phyloP scores from a whole-genome alignment of 2,797 vertebrate species.

The Microctenopoma lineatum region DNA sequence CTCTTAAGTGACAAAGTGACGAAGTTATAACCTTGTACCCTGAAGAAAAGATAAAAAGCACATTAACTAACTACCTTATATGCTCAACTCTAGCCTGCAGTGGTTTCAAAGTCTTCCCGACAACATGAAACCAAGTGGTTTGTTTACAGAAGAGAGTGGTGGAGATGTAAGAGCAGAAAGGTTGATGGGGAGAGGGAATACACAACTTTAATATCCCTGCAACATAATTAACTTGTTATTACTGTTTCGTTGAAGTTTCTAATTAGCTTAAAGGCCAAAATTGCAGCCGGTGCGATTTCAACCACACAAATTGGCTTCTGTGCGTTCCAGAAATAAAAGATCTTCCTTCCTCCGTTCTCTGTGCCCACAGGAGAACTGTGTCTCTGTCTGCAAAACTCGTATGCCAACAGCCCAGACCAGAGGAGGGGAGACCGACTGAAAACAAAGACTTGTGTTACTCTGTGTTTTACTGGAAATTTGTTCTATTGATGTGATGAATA shows the following conservation, averaged over 20 bases:
- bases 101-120: slow-evolving; percentile 35
- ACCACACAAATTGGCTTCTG: slow-evolving; percentile 72
- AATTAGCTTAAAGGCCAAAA: slow-evolving; percentile 80
- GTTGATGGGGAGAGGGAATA: slow-evolving; percentile 53
- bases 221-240: slow-evolving; percentile 80
- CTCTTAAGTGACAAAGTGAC: no score
- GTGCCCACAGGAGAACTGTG: slow-evolving; percentile 41
- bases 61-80: slow-evolving; percentile 48
- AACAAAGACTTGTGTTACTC: slow-evolving; percentile 61
- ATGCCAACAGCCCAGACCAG: slow-evolving; percentile 13
- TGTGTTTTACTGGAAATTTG: slow-evolving; percentile 65
- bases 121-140: slow-evolving; percentile 12
- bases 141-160: slow-evolving; percentile 42
- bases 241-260: slow-evolving; percentile 75
- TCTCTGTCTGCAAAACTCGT: slow-evolving; percentile 29
- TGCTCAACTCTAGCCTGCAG: slow-evolving; percentile 26
- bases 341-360: slow-evolving; percentile 12
- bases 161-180: slow-evolving; percentile 47
- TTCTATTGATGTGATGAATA: slow-evolving; percentile 60
- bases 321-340: slow-evolving; percentile 64
- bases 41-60: slow-evolving; percentile 7
- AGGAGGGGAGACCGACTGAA: slow-evolving; percentile 31
- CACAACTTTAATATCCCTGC: slow-evolving; percentile 70
- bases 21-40: no score
- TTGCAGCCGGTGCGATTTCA: slow-evolving; percentile 60